Evolutionary conservation across 2,113 vertebrate species (phyloP), one percentile per base, ranked within the genome.

Genomic region (Erythrolamprus reginae): DNA sequence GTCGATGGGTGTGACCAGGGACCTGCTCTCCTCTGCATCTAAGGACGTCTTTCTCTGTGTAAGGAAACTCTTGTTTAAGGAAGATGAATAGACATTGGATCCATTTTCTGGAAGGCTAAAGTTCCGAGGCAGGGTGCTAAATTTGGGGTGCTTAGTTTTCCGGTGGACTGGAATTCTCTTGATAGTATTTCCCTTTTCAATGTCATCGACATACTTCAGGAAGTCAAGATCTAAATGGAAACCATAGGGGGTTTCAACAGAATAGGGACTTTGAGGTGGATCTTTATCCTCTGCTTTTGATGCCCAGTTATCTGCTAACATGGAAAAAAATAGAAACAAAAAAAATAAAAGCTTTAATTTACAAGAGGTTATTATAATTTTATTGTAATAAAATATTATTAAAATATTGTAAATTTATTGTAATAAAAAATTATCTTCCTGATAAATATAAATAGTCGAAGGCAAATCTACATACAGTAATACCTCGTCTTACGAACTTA

Each of bases 101-200:
- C 97, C 96, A 3, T 97, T 97, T 88, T 98, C 98, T 0, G 98
- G 98, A 48, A 99, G 98, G 94, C 99, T 99, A 95, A 99, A 99
- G 94, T 99, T 99, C 17, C 99, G 97, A 17, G 99, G 99, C 93
- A 99, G 95, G 83, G 99, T 99, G 95, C 98, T 99, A 93, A 98
- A 99, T 96, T 99, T 99, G 0, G 97, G 98, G 77, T 98, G 98
- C 91, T 98, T 99, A 94, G 98, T 96, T 93, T 97, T 96, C 55
- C 99, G 97, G 92, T 98, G 99, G 95, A 99, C 98, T 92, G 98
- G 98, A 61, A 99, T 97, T 94, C 98, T 97, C 93, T 98, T 98
- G 96, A 99, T 98, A 93, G 99, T 99, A 94, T 99, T 98, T 51
- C 99, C 99, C 95, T 99, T 99, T 96, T 99, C 99, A 2, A 99